Evolutionary conservation across 2,113 vertebrate species (phyloP), one percentile per base, ranked within the genome.

Genomic region (Ammodramus savannarum): DNA sequence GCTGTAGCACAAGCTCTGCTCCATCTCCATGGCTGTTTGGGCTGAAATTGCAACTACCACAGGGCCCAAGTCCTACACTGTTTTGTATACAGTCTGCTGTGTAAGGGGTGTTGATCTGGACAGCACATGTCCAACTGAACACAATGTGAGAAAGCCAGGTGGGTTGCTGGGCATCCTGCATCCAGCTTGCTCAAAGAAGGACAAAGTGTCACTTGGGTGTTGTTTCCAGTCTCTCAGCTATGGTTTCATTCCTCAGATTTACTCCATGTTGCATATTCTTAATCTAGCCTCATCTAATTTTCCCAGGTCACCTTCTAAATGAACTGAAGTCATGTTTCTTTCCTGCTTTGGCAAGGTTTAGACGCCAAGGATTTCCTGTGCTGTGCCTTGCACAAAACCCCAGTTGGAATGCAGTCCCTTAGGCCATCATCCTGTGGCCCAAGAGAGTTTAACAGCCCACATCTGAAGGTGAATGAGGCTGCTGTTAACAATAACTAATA

Each of bases 381-480:
- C 68, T 21, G 13, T 46, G 86, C 52, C 51, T 84, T 61, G 27
- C 39, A 38, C 52, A 68, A 55, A 66, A 52, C 19, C 21, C 29
- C 43, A 29, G 22, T 7, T 68, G 57, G 31, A 85, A 77, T 34
- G 46, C 51, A 77, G 75, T 63, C 80, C 61, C 63, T 84, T 77
- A 68, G 25, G 31, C n/a, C 4, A 1, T 29, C 15, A 18, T 82
- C 41, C 38, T 87, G 16, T 62, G 29, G 66, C 58, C 84, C 71
- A 72, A 32, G 38, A 78, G 61, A 57, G 32, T 72, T 90, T 61
- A 75, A 69, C 66, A 85, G 49, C 84, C 76, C 89, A 82, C 89
- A 93, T 76, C 84, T 75, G 91, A 91, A 95, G 89, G 93, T 94
- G 38, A 82, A 91, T 62, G 41, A 87, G 77, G 69, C 81, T 72